Conservation (phyloP, 2,888 invertebrate species). For the Eupithecia inturbata region DNA sequence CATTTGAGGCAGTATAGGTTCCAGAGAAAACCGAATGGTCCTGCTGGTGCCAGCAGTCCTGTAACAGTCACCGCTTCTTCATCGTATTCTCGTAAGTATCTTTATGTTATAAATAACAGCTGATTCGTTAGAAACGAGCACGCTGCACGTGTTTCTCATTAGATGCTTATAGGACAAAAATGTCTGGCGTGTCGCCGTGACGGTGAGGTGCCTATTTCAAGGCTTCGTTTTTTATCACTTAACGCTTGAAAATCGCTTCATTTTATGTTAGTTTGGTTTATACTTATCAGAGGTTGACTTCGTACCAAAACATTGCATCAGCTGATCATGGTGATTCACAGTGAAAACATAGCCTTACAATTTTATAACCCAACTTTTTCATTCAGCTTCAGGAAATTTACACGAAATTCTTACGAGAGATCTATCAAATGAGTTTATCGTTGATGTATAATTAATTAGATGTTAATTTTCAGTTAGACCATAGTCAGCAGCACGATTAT, state of each 20-base stretch:
- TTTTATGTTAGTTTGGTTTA: not conserved
- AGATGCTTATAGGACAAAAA: not conserved
- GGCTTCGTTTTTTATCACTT: slow-evolving; percentile 50
- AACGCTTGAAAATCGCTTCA: slow-evolving; percentile 25
- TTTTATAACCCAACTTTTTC: slow-evolving; percentile 28
- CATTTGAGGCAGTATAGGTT: slow-evolving; percentile 88
- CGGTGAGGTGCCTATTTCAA: slow-evolving; percentile 51
- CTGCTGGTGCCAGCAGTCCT: slow-evolving; percentile 65
- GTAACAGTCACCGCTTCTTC: slow-evolving; percentile 67
- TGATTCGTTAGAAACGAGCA: slow-evolving; percentile 11
- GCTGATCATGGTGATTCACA: slow-evolving; percentile 32
- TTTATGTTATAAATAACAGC: slow-evolving; percentile 8
- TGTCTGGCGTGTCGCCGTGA: slow-evolving; percentile 48
- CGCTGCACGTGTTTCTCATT: slow-evolving; percentile 54
- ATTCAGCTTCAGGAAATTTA: not conserved
- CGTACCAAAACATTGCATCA: slow-evolving; percentile 33
- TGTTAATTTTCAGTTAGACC: too few species aligned
- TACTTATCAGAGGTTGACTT: not conserved
- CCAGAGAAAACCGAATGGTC: slow-evolving; percentile 84
- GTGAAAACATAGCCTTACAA: slow-evolving; percentile 29
- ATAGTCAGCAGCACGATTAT: not conserved
- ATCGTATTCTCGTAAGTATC: slow-evolving; percentile 74
- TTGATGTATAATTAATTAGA: not conserved
- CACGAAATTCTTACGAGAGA: not conserved
- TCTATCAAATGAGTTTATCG: not conserved